Conservation (phyloP, 2,113 vertebrate genomes). For the Syngnathus typhle region DNA sequence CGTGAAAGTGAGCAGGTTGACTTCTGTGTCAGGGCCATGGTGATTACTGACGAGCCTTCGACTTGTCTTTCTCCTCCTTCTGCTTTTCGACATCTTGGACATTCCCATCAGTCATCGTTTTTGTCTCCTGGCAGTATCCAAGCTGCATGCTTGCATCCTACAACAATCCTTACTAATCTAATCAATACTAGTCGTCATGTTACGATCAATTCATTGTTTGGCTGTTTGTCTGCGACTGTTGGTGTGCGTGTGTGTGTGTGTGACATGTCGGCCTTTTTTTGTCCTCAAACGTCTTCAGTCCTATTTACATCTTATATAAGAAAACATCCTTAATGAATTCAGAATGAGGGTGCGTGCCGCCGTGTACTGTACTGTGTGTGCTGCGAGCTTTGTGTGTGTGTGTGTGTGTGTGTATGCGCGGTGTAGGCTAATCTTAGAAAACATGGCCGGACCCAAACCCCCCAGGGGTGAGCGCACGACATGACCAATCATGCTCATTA, state of each 20-base stretch:
- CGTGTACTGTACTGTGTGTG: slow-evolving; percentile 25
- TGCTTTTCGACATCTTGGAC: slow-evolving; percentile 1
- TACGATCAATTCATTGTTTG: background rate
- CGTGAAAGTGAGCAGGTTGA: too few relatives aligned
- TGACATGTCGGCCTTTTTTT: background rate
- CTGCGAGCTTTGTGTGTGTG: slow-evolving; percentile 32
- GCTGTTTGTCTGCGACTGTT: background rate
- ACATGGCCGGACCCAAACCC: slow-evolving; percentile 34
- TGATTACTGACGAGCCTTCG: slow-evolving; percentile 20
- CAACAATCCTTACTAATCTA: background rate
- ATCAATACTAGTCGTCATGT: background rate
- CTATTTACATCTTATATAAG: slow-evolving; percentile 25
- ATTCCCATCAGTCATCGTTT: background rate
- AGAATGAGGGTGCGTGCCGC: background rate
- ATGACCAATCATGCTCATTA: slow-evolving; percentile 50
- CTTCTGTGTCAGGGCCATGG: too few relatives aligned
- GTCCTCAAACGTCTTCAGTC: slow-evolving; percentile 1
- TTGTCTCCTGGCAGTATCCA: background rate
- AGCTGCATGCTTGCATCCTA: background rate
- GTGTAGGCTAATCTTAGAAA: slow-evolving; percentile 63
- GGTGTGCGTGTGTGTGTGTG: background rate
- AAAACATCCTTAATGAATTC: slow-evolving; percentile 17
- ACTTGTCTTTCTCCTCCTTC: slow-evolving; percentile 25
- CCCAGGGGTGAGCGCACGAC: slow-evolving; percentile 42
- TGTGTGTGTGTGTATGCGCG: slow-evolving; percentile 29